Evolutionary conservation across 30 jellyfish, hydroid and myxozoan species (phyloP).

Genomic region (Hydra vulgaris): DNA sequence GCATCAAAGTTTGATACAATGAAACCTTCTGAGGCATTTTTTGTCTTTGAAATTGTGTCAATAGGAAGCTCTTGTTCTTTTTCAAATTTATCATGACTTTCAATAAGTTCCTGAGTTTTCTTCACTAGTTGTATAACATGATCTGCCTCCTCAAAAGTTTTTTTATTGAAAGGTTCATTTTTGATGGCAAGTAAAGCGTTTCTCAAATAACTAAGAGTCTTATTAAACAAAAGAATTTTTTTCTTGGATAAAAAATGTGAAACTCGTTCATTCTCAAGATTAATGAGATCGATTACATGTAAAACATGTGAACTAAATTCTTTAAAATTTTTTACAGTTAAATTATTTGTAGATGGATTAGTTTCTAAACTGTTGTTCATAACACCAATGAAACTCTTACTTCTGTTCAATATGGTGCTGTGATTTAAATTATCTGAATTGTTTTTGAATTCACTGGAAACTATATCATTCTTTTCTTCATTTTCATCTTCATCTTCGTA

Average conservation of each 20-base stretch:
- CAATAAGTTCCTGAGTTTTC: neutral
- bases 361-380: too few relatives aligned
- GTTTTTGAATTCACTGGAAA: neutral
- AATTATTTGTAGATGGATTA: too few relatives aligned
- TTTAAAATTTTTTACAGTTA: neutral
- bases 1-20: neutral
- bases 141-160: constrained; percentile 1
- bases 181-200: neutral
- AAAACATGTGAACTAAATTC: neutral
- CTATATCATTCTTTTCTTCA: neutral
- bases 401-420: neutral
- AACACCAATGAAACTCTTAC: too few relatives aligned
- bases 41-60: neutral
- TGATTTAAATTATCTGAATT: neutral
- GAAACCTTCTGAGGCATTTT: neutral
- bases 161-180: neutral
- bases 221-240: neutral
- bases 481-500: neutral
- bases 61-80: neutral
- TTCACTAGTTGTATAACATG: neutral
- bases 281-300: neutral
- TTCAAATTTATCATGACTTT: neutral
- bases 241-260: neutral
- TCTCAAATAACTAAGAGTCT: neutral
- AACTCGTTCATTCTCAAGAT: neutral